Evolutionary conservation across 2,888 invertebrate species (phyloP).

Genomic region (Orchesella flavescens): DNA sequence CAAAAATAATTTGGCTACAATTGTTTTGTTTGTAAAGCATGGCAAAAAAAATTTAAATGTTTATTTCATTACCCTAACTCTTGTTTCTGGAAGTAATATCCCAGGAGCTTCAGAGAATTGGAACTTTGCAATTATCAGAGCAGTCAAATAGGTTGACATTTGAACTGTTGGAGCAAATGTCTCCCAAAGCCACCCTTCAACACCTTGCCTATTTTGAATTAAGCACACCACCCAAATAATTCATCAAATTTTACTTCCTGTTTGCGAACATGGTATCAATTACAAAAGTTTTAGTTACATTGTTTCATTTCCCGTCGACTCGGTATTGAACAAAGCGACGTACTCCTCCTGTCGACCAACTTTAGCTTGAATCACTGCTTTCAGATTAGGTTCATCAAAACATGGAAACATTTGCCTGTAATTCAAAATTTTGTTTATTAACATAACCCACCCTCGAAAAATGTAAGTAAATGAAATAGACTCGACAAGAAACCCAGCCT

Average conservation of each 20-base stretch:
- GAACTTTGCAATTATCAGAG: conserved; percentile 46
- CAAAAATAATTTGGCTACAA: too few relatives aligned
- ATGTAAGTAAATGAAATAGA: too few relatives aligned
- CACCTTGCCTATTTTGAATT: conserved; percentile 20
- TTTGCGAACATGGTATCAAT: too few relatives aligned
- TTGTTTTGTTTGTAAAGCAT: too few relatives aligned
- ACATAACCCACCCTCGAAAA: too few relatives aligned
- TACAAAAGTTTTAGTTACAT: conserved; percentile 39
- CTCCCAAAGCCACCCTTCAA: conserved; percentile 57
- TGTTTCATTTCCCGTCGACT: conserved; percentile 39
- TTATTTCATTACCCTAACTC: conserved; percentile 35
- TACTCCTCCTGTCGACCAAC: conserved; percentile 49
- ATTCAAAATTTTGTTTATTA: too few relatives aligned
- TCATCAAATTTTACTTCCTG: too few relatives aligned
- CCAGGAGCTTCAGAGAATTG: conserved; percentile 45
- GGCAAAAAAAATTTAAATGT: too few relatives aligned
- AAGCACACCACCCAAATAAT: not conserved
- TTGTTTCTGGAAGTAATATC: conserved; percentile 32
- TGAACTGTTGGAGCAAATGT: conserved; percentile 43
- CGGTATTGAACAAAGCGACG: conserved; percentile 45
- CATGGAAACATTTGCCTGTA: conserved; percentile 60
- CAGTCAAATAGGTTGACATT: conserved; percentile 57
- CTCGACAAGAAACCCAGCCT: too few relatives aligned
- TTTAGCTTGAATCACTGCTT: conserved; percentile 51
- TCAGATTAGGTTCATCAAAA: conserved; percentile 55